Conservation (phyloP, 2,113 vertebrate genomes). For the Pteruthius melanotis region DNA sequence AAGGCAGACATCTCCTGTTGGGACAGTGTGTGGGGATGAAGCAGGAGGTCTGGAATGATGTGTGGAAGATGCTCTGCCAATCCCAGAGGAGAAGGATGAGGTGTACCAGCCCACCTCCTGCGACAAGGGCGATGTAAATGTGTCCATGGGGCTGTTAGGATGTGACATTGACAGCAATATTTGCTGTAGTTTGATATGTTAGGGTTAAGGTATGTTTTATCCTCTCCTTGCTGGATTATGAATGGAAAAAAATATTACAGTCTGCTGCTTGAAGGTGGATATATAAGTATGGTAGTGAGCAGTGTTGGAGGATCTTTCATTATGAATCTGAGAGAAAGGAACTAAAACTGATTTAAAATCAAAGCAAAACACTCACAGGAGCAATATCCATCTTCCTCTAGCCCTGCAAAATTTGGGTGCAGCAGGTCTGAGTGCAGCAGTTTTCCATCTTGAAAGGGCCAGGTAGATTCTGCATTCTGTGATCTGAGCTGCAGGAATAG, state of each 20-base stretch:
- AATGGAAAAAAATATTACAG: not conserved
- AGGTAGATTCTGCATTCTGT: not conserved
- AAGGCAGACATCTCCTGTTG: not conserved
- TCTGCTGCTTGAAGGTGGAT: not conserved
- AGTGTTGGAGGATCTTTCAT: not conserved
- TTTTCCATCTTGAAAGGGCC: not conserved
- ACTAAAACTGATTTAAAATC: not conserved
- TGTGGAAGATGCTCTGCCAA: not conserved
- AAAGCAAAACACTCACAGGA: not conserved
- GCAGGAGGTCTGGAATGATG: not conserved
- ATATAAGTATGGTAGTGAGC: not conserved
- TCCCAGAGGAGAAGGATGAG: not conserved
- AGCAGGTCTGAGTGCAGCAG: not conserved
- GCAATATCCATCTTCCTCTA: not conserved
- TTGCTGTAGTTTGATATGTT: not conserved
- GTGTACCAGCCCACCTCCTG: not conserved
- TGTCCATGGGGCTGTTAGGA: not conserved
- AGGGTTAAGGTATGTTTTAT: not conserved
- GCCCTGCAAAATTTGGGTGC: not conserved
- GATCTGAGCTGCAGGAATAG: not conserved
- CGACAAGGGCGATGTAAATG: not conserved
- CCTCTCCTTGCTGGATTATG: not conserved
- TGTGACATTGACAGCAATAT: accelerated
- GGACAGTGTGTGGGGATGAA: not conserved
- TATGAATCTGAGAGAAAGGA: not conserved